Conservation (phyloP, 2,797 vertebrate genomes). For the Xenopus petersii region DNA sequence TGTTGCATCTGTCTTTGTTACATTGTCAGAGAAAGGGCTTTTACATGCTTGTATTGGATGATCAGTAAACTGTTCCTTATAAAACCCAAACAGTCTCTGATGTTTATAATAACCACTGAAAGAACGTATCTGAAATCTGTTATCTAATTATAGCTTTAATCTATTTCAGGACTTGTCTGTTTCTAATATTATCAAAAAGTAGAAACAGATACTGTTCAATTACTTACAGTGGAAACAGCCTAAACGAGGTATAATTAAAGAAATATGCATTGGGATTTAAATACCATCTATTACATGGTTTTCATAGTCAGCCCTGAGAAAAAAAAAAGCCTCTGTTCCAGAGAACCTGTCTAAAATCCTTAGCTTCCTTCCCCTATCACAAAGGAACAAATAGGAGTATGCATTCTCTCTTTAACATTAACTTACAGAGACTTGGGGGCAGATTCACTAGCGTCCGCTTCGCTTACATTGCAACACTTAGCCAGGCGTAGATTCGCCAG, state of each 20-base stretch:
- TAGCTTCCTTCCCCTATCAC: neutral
- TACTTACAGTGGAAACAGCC: slow-evolving; percentile 68
- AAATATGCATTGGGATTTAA: slow-evolving; percentile 62
- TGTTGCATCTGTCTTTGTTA: neutral
- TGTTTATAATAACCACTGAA: slow-evolving; percentile 64
- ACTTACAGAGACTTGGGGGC: too few species aligned
- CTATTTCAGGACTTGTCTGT: slow-evolving; percentile 66
- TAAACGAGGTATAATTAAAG: slow-evolving; percentile 66
- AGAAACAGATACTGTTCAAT: slow-evolving; percentile 62
- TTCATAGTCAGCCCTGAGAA: slow-evolving; percentile 32
- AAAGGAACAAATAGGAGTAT: neutral
- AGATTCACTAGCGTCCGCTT: too few species aligned
- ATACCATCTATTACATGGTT: slow-evolving; percentile 67
- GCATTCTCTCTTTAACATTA: neutral
- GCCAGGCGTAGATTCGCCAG: too few species aligned
- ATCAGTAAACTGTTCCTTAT: slow-evolving; percentile 11
- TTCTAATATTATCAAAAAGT: slow-evolving; percentile 69
- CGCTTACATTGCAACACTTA: too few species aligned
- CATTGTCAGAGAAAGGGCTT: neutral
- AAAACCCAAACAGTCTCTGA: slow-evolving; percentile 61
- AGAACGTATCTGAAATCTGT: slow-evolving; percentile 65
- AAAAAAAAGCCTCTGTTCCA: slow-evolving; percentile 3
- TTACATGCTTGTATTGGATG: neutral
- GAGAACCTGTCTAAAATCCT: neutral
- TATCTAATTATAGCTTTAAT: slow-evolving; percentile 62